These are phyloP conservation scores for Eleginops maclovinus DNA, from an alignment of 2,113 vertebrate genomes.

Conservation along the genomic window DNA sequence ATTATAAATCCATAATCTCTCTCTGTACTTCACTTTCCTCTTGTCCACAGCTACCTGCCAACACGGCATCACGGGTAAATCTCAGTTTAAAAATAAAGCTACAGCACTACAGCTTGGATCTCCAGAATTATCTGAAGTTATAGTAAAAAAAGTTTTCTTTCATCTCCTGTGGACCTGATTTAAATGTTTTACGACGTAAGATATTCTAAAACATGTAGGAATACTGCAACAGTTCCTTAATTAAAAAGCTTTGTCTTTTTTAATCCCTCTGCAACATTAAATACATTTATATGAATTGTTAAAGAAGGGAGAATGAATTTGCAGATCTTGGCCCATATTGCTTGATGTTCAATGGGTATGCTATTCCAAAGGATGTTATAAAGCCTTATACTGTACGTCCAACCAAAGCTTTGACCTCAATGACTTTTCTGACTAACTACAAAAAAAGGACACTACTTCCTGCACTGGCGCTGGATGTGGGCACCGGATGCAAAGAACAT, in stretches of 20 bases:
- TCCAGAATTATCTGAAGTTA: background rate
- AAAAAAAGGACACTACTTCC: background rate
- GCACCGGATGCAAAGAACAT: background rate
- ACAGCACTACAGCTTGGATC: background rate
- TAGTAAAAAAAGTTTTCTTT: background rate
- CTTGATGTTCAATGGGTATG: background rate
- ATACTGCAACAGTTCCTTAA: background rate
- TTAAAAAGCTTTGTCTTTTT: too few relatives aligned
- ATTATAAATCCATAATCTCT: background rate
- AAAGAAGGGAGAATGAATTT: background rate
- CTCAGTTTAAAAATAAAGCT: slow-evolving; percentile 11
- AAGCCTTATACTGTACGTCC: background rate
- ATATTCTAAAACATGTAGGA: background rate
- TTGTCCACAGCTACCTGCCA: slow-evolving; percentile 12
- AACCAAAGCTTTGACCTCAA: background rate
- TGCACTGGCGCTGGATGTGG: background rate
- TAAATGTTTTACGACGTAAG: too few relatives aligned
- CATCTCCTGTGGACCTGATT: background rate
- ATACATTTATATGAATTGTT: background rate
- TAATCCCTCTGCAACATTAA: background rate
- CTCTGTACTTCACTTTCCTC: background rate
- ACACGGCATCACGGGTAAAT: background rate
- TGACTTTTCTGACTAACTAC: background rate
- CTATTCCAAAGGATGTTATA: background rate
- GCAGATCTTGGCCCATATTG: slow-evolving; percentile 8